Conservation (phyloP, 2,113 vertebrate genomes). For the Emydura subglobosa region DNA sequence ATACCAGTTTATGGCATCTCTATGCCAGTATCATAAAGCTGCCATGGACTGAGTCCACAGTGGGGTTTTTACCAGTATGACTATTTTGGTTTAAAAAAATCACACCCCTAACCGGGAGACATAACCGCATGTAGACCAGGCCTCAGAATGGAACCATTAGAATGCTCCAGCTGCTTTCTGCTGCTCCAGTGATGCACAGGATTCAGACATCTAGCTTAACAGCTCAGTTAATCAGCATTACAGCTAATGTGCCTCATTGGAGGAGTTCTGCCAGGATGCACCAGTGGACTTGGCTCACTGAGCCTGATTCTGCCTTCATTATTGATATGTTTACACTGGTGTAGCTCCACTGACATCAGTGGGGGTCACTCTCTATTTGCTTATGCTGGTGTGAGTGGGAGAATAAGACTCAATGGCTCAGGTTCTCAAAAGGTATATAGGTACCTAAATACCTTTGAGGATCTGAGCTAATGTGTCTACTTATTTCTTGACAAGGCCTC, state of each 20-base stretch:
- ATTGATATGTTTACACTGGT: not conserved
- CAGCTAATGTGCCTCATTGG: conserved; percentile 41
- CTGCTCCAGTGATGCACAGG: conserved; percentile 11
- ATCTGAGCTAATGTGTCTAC: not conserved
- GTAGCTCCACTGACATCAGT: not conserved
- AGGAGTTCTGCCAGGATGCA: not conserved
- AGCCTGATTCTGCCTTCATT: accelerated
- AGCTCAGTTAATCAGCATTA: conserved; percentile 45
- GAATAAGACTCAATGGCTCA: not conserved
- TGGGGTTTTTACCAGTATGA: conserved; percentile 16
- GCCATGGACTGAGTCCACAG: not conserved
- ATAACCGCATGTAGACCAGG: conserved; percentile 23
- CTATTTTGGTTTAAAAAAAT: conserved; percentile 3
- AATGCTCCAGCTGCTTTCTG: conserved; percentile 14
- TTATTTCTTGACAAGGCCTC: not conserved
- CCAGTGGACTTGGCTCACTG: conserved; percentile 10
- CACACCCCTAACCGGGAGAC: conserved; percentile 9
- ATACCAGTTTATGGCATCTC: not conserved
- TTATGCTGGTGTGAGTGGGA: not conserved
- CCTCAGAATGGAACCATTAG: conserved; percentile 18
- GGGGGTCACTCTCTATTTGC: accelerated
- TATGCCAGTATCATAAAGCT: not conserved
- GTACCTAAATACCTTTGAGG: not conserved
- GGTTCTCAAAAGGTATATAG: not conserved
- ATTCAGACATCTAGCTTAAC: conserved; percentile 32